Percentiles rank a stretch among this genome's conserved stretches.
Conservation (phyloP, 1,140 invertebrate genomes). For the Trichoplusia ni region DNA sequence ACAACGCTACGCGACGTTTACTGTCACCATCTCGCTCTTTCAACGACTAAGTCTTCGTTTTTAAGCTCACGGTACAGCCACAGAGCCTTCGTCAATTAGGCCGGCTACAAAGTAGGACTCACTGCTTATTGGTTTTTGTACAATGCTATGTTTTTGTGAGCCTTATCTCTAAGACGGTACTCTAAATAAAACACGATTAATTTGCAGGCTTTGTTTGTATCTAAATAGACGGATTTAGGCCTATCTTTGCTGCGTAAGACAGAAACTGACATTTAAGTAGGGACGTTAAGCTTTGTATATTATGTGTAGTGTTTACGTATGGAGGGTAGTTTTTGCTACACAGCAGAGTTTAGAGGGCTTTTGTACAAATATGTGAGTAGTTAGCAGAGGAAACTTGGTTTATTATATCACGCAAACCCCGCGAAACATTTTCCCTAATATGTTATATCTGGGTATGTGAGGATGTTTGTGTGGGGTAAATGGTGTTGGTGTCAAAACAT, state of each 20-base stretch:
- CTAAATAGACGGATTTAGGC: background rate
- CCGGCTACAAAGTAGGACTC: conserved; percentile 9
- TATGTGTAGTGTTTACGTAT: no score
- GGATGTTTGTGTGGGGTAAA: conserved; percentile 17
- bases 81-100: conserved; percentile 26
- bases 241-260: background rate
- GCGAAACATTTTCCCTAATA: no score
- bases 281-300: no score
- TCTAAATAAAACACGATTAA: conserved; percentile 14
- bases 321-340: no score
- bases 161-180: conserved; percentile 21
- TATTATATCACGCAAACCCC: no score
- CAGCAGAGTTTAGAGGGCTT: no score
- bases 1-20: no score
- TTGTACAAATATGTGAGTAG: no score
- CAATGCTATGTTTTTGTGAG: conserved; percentile 25
- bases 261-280: background rate
- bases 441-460: conserved; percentile 21
- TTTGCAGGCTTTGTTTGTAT: conserved; percentile 10
- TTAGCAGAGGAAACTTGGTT: no score
- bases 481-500: conserved; percentile 26
- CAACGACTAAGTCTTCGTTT: background rate
- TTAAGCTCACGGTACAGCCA: no score
- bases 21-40: no score
- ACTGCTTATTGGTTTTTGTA: conserved; percentile 30